phyloP scores from a whole-genome alignment of 35 echinoderm and acorn worm genomes.

The Holothuria glaberrima region DNA sequence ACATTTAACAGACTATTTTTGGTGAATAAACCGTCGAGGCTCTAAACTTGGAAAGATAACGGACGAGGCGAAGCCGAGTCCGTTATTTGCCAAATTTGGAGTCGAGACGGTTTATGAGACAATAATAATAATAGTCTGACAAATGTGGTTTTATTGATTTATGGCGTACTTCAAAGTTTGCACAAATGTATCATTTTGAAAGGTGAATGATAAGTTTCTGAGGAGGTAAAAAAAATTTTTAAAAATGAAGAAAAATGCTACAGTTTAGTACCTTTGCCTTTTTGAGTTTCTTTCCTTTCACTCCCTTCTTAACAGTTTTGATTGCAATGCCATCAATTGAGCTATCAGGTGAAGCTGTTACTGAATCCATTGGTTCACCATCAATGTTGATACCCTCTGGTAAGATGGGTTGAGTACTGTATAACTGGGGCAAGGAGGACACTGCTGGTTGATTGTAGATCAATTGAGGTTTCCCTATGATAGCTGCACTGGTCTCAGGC shows the following conservation, averaged over 20 bases:
- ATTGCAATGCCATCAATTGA: not conserved
- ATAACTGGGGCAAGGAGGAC: constrained; percentile 41
- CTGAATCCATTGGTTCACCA: constrained; percentile 51
- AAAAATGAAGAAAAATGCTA: not conserved
- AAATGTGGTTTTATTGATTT: too few species aligned
- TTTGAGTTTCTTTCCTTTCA: constrained; percentile 75
- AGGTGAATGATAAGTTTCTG: too few species aligned
- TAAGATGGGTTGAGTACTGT: constrained; percentile 1
- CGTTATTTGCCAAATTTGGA: too few species aligned
- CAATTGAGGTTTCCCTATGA: constrained; percentile 83
- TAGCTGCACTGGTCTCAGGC: constrained; percentile 5
- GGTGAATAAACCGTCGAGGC: too few species aligned
- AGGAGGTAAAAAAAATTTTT: too few species aligned
- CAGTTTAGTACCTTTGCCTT: constrained; percentile 31
- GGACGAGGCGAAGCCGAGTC: too few species aligned
- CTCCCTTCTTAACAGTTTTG: not conserved
- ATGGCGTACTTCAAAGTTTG: too few species aligned
- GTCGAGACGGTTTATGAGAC: too few species aligned
- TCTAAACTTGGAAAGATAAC: too few species aligned
- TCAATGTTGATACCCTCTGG: constrained; percentile 44
- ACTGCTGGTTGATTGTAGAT: constrained; percentile 32
- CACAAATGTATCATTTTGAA: too few species aligned
- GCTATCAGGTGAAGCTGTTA: constrained; percentile 10
- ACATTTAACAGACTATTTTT: too few species aligned
- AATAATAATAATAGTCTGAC: too few species aligned